A percentile compares a stretch with the other conserved stretches of the same genome.
Conservation (phyloP, 1,140 invertebrate species). For the Leptestheria dahalacensis region DNA sequence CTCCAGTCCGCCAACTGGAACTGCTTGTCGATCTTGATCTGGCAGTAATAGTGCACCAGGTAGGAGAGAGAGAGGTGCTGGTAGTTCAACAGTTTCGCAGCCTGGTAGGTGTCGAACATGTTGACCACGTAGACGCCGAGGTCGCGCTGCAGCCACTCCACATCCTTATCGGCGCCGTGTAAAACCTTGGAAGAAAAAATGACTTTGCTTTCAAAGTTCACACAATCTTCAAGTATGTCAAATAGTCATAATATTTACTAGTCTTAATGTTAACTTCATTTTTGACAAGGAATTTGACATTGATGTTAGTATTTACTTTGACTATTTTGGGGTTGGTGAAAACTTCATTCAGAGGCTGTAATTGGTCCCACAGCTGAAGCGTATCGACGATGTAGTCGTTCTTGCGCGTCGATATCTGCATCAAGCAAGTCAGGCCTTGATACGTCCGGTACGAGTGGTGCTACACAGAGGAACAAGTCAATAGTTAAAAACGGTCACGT, state of each 20-base stretch:
- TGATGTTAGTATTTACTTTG: too few relatives aligned
- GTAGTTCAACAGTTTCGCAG: slow-evolving; percentile 58
- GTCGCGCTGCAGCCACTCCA: slow-evolving; percentile 90
- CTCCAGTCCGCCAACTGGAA: slow-evolving; percentile 95
- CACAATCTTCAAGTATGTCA: too few relatives aligned
- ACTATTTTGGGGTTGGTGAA: slow-evolving; percentile 82
- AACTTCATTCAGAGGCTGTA: slow-evolving; percentile 73
- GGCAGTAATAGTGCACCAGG: slow-evolving; percentile 64
- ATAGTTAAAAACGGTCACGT: too few relatives aligned
- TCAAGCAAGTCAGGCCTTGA: slow-evolving; percentile 75
- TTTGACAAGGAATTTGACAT: too few relatives aligned
- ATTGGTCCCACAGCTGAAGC: slow-evolving; percentile 58
- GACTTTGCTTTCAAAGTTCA: neutral
- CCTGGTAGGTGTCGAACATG: slow-evolving; percentile 91
- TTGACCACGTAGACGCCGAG: slow-evolving; percentile 90
- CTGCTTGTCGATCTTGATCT: slow-evolving; percentile 65
- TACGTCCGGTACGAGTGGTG: slow-evolving; percentile 71
- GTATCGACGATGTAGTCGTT: slow-evolving; percentile 89
- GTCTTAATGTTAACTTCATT: too few relatives aligned
- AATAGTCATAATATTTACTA: too few relatives aligned
- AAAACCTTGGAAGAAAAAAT: slow-evolving; percentile 46
- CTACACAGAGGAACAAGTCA: slow-evolving; percentile 25
- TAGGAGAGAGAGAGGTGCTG: slow-evolving; percentile 57
- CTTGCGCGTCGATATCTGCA: slow-evolving; percentile 79
- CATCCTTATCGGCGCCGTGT: slow-evolving; percentile 79